phyloP scores from a whole-genome alignment of 2,888 invertebrate genomes.

The Heliconius ismenius region DNA sequence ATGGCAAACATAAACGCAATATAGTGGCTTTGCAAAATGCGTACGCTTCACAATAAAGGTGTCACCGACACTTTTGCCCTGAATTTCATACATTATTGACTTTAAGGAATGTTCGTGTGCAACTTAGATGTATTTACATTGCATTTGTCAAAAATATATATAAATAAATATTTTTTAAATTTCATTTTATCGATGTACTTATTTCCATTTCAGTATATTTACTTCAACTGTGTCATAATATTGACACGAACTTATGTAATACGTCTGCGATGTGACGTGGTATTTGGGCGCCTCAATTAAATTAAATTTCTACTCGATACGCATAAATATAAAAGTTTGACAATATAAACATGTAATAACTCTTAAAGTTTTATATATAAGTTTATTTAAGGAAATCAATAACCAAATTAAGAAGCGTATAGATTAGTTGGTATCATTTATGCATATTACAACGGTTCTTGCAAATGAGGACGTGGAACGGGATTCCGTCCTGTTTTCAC shows the following conservation, averaged over 20 bases:
- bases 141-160: constrained; percentile 14
- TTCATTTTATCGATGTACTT: not conserved
- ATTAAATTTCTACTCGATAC: constrained; percentile 11
- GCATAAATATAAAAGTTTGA: constrained; percentile 7
- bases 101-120: constrained; percentile 27
- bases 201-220: not conserved
- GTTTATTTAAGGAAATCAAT: constrained; percentile 9
- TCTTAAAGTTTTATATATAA: not conserved
- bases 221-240: constrained; percentile 22
- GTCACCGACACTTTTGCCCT: constrained; percentile 41
- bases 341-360: constrained; percentile 1
- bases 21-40: constrained; percentile 26
- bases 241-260: constrained; percentile 20
- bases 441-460: constrained; percentile 38
- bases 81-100: constrained; percentile 36
- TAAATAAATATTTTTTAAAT: not conserved
- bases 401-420: constrained; percentile 4
- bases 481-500: constrained; percentile 38
- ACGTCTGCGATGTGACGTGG: constrained; percentile 5
- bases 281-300: constrained; percentile 14
- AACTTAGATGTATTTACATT: constrained; percentile 15
- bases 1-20: constrained; percentile 30
- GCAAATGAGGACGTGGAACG: constrained; percentile 35
- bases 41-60: constrained; percentile 37
- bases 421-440: constrained; percentile 32